Evolutionary conservation across 2,797 vertebrate species (phyloP), one percentile per base, ranked within the genome.

Genomic region (Sus cebifrons): DNA sequence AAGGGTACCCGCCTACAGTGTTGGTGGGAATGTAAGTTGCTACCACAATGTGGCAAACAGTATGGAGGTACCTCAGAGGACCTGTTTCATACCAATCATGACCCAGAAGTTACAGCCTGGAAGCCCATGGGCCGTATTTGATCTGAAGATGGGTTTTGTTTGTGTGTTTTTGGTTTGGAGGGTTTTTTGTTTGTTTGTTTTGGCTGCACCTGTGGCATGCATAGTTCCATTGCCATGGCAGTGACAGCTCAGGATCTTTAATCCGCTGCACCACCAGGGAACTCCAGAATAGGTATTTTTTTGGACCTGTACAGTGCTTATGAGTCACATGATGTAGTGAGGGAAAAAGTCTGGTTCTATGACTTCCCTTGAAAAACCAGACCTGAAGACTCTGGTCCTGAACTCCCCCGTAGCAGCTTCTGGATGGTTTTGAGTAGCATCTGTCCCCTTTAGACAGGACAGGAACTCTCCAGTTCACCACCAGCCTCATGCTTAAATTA

Each of bases 331-430:
- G 44, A 68, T 54, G 75, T 27, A 65, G 11, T 13, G 12, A 17
- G 11, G 0, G 1, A 0, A 6, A 52, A 64, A 20, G 13, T 5
- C 5, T 12, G 49, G 7, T 44, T 65, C n/a, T 32, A 6, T n/a
- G 32, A 40, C 5, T 62, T 95, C 65, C 54, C 4, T 82, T 86
- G 60, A 25, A 89, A 96, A 86, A 10, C 3, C 27, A 49, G n/a
- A 67, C 36, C 68, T 89, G 4, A 14, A 14, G 82, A 73, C 5
- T 10, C 21, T n/a, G 71, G 36, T 25, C 25, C 18, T 73, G 12
- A 79, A 44, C 36, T 52, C 49, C 27, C 13, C 79, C 40, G 2
- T 5, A 15, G 17, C 12, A 25, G 73, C 12, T 7, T 7, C 5
- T 90, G 70, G 21, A 23, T 56, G 12, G 10, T 32, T 73, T 23